phyloP scores from a whole-genome alignment of 2,113 vertebrate species.

The Ivindomyrus marchei region DNA sequence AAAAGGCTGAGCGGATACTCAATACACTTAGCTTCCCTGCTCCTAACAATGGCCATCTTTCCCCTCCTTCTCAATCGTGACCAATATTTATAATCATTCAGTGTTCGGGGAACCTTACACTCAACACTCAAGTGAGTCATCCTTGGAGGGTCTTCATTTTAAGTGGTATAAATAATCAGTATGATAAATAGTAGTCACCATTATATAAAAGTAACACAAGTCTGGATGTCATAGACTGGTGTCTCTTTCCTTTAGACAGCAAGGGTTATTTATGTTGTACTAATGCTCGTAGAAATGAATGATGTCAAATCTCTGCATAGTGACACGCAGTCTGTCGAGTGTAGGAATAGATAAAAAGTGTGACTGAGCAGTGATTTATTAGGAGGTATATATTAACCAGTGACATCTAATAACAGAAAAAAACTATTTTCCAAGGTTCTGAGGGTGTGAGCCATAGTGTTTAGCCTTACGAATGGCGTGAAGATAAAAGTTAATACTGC shows the following conservation, averaged over 20 bases:
- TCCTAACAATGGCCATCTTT: neutral
- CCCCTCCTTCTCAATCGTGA: neutral
- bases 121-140: neutral
- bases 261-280: neutral
- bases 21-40: neutral
- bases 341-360: neutral
- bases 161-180: neutral
- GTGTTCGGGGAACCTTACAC: neutral
- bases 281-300: neutral
- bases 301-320: neutral
- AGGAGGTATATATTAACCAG: neutral
- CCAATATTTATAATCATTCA: neutral
- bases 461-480: neutral
- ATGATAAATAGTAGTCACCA: neutral
- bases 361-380: neutral
- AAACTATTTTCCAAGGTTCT: neutral
- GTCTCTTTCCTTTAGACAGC: neutral
- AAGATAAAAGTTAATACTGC: neutral
- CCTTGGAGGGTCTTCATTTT: neutral
- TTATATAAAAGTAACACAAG: neutral
- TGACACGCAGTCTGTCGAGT: neutral
- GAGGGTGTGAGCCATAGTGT: neutral
- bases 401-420: neutral
- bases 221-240: neutral
- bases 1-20: neutral